Evolutionary conservation across 2,888 invertebrate species (phyloP).

Genomic region (Opisthograptis luteolata): DNA sequence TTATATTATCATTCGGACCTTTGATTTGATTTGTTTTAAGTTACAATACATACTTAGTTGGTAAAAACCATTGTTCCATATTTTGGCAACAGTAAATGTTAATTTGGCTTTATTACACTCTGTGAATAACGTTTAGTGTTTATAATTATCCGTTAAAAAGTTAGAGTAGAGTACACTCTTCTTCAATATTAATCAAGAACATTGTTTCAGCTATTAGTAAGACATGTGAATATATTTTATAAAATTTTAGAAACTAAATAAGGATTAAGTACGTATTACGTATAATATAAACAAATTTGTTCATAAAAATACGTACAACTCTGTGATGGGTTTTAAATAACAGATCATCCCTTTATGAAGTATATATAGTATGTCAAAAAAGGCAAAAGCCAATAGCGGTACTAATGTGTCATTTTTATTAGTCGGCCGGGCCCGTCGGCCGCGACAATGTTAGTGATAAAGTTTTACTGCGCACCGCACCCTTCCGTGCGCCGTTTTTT

Average conservation of each 20-base stretch:
- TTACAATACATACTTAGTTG: too few species aligned
- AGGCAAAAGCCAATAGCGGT: conserved; percentile 28
- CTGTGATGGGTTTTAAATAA: conserved; percentile 19
- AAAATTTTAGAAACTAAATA: too few species aligned
- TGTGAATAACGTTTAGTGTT: too few species aligned
- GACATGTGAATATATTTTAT: too few species aligned
- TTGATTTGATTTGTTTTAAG: too few species aligned
- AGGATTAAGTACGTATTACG: not conserved
- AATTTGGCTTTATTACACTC: too few species aligned
- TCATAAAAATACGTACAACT: conserved; percentile 1
- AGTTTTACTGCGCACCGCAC: conserved; percentile 74
- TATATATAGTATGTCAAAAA: conserved; percentile 30
- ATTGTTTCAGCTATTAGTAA: too few species aligned
- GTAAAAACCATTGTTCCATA: too few species aligned
- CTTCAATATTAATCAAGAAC: too few species aligned
- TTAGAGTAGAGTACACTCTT: too few species aligned
- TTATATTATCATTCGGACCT: conserved; percentile 34
- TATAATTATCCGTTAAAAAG: too few species aligned
- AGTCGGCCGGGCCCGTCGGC: conserved; percentile 53
- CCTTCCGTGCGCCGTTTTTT: conserved; percentile 75
- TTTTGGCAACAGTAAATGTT: too few species aligned
- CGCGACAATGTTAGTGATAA: conserved; percentile 73
- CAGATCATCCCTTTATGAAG: conserved; percentile 26
- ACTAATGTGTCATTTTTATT: conserved; percentile 58
- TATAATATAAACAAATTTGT: not conserved